These are phyloP conservation scores for Pachyseris speciosa DNA, from an alignment of 64 coral and sea anemone species.

Conservation along the genomic window DNA sequence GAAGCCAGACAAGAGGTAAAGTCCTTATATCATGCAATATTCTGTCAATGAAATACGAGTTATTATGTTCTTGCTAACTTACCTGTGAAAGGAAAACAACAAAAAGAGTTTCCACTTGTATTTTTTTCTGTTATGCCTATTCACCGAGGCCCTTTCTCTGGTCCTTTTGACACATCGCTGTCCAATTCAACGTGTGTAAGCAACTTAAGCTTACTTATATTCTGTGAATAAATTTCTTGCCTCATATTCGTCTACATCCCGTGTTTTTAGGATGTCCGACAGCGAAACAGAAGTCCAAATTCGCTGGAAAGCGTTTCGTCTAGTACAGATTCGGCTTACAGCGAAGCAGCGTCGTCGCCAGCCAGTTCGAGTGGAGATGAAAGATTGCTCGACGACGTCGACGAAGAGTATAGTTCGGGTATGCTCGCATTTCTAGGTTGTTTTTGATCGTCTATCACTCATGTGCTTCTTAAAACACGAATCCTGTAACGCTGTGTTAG, in stretches of 20 bases:
- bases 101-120: not conserved
- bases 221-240: not conserved
- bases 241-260: conserved; percentile 15
- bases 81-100: too few species aligned
- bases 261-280: conserved; percentile 72
- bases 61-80: too few species aligned
- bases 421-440: not conserved
- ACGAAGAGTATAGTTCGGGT: conserved; percentile 99
- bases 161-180: not conserved
- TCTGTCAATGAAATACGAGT: too few species aligned
- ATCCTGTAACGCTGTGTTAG: too few species aligned
- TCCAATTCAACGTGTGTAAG: not conserved
- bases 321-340: conserved; percentile 98
- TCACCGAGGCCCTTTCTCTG: not conserved
- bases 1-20: conserved; percentile 98
- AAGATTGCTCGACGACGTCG: conserved; percentile 95
- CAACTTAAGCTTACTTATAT: too few species aligned
- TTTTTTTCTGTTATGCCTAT: not conserved
- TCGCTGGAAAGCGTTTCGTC: conserved; percentile 93
- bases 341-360: conserved; percentile 94
- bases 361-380: conserved; percentile 84
- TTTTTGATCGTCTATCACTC: not conserved
- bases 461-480: not conserved
- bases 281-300: conserved; percentile 88
- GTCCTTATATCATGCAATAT: not conserved